Conservation (phyloP, 2,113 vertebrate genomes). For the Syngnathus typhle region DNA sequence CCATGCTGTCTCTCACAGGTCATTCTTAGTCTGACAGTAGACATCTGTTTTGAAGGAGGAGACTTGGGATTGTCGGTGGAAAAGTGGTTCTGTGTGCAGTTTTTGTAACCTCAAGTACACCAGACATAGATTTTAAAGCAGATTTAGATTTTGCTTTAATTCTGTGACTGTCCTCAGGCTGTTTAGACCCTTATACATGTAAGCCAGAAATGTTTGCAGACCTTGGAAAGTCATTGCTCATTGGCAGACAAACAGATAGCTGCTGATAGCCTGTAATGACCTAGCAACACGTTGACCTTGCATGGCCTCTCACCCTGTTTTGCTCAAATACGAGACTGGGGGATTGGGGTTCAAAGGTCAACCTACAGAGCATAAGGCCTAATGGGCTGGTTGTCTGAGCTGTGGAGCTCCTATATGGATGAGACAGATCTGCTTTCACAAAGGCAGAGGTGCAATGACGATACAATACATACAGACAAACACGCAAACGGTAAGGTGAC, state of each 20-base stretch:
- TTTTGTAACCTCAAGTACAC: background rate
- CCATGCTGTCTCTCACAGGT: background rate
- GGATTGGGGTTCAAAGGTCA: constrained; percentile 59
- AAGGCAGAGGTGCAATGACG: constrained; percentile 34
- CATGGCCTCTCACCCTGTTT: constrained; percentile 36
- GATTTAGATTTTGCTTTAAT: background rate
- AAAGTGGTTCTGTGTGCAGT: background rate
- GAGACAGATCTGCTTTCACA: constrained; percentile 64
- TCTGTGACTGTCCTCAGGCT: constrained; percentile 18
- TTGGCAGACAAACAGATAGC: constrained; percentile 58
- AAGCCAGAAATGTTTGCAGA: constrained; percentile 52
- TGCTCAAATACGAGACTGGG: constrained; percentile 48
- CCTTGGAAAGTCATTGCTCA: constrained; percentile 43
- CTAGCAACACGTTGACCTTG: constrained; percentile 51
- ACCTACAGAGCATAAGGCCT: constrained; percentile 52
- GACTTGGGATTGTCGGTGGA: background rate
- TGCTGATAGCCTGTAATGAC: constrained; percentile 65
- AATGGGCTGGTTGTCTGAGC: constrained; percentile 63
- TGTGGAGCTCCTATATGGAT: constrained; percentile 55
- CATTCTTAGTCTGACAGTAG: background rate
- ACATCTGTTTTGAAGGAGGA: background rate
- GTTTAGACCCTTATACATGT: constrained; percentile 27
- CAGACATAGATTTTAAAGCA: background rate
- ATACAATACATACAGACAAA: constrained; percentile 2
- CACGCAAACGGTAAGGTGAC: constrained; percentile 33